Evolutionary conservation across 1,140 invertebrate species (phyloP), one percentile per base, ranked within the genome.

Genomic region (Drosophila sechellia): DNA sequence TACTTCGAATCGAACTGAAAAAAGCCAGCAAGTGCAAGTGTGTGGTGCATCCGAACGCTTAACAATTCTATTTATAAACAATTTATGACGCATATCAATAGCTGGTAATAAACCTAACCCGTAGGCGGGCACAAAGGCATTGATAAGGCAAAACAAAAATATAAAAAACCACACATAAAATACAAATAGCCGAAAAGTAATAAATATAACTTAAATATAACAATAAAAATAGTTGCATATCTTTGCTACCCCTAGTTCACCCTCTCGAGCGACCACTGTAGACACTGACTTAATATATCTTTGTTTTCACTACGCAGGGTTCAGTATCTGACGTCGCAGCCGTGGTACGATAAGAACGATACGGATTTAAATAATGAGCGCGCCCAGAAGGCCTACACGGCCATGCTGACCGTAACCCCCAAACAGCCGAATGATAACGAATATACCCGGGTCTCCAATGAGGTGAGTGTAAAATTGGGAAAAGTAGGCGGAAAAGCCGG

Each of bases 331-430:
- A 81, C 81, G 15, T 85, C 87, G 35, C 93, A 95, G 71, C 97
- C 97, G 0, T 99, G 98, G 98, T 95, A 95, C 78, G 94, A 96
- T 56, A 94, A 95, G 70, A 94, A 94, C 34, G 98, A 98, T 87
- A 95, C 95, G 0, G 93, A 94, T 0, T 96, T 96, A 61, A 94
- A 95, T 42, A 99, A 99, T 92, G 94, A 95, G 73, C 94, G 95
- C 71, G 98, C 98, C 0, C 94, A 95, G 90, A 95, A 96, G 85
- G 98, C 98, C 0, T 99, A 97, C 93, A 95, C 97, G 68, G 96
- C 97, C 0, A 93, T 99, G 52, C 94, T 99, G 49, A 99, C 97
- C 0, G 96, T 99, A n/a, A 98, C 97, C 0, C 94, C 94, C 34
- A 94, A 93, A 37, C 96, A 97, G 10, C 97, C 97, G 0, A 96